Evolutionary conservation across 2,797 vertebrate species (phyloP).

Genomic region (Staurois parvus): DNA sequence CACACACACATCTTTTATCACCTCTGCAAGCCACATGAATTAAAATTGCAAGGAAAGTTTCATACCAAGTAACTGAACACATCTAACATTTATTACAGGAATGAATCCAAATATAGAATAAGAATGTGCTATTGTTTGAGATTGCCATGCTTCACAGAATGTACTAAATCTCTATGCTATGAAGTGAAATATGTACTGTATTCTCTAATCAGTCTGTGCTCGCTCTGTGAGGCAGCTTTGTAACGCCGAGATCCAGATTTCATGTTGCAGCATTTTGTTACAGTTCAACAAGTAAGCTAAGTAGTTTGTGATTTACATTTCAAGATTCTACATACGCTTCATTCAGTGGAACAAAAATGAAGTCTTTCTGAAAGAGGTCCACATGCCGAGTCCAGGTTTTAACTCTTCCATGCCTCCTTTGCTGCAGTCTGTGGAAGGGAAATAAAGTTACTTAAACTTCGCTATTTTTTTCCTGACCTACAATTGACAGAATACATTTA

Average conservation of each 20-base stretch:
- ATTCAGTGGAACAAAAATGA: constrained; percentile 98
- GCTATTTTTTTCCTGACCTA: neutral
- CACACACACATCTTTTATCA: too few relatives aligned
- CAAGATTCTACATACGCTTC: constrained; percentile 88
- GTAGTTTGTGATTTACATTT: constrained; percentile 31
- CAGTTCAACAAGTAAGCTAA: constrained; percentile 33
- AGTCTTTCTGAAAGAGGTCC: constrained; percentile 97
- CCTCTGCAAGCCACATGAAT: too few relatives aligned
- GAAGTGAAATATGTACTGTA: too few relatives aligned
- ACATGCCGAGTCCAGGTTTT: constrained; percentile 98
- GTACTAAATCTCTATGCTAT: too few relatives aligned
- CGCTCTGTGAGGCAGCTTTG: neutral
- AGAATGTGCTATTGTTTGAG: too few relatives aligned
- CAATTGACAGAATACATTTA: neutral
- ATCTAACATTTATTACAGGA: too few relatives aligned
- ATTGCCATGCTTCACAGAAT: too few relatives aligned
- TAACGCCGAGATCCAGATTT: neutral
- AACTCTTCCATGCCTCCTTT: constrained; percentile 92
- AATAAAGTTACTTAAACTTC: neutral
- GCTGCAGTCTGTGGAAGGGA: constrained; percentile 85
- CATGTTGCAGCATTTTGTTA: neutral
- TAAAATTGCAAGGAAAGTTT: too few relatives aligned
- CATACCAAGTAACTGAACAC: too few relatives aligned
- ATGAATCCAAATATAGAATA: too few relatives aligned
- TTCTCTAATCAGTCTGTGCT: too few relatives aligned